Percentiles rank a stretch among this genome's conserved stretches.
Conservation (phyloP, 2,888 invertebrate genomes). For the Ophion obscuratus region DNA sequence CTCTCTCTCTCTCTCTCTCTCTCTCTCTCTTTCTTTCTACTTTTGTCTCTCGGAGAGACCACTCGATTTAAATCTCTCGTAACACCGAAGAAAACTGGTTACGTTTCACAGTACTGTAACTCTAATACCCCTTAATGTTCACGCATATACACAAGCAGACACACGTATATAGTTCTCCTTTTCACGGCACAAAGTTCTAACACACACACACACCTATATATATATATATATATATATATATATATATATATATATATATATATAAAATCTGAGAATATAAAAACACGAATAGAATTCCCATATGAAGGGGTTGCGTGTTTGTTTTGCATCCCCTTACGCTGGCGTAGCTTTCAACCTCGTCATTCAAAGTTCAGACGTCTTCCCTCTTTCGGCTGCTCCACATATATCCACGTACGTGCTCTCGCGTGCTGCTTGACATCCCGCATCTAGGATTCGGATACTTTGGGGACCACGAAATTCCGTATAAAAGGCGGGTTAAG, state of each 20-base stretch:
- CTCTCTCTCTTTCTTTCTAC: background rate
- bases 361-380: conserved; percentile 56
- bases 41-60: conserved; percentile 20
- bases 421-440: background rate
- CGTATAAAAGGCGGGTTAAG: background rate
- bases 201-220: background rate
- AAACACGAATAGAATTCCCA: conserved; percentile 33
- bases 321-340: conserved; percentile 62
- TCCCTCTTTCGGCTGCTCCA: conserved; percentile 13
- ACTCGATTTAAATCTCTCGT: conserved; percentile 46
- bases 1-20: conserved; percentile 14
- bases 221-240: too few relatives aligned
- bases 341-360: conserved; percentile 64
- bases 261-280: background rate
- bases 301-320: conserved; percentile 62
- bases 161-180: background rate
- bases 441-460: background rate
- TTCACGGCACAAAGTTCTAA: background rate
- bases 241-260: too few relatives aligned
- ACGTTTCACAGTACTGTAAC: conserved; percentile 22
- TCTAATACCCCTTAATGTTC: conserved; percentile 15
- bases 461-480: background rate
- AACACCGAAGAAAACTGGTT: conserved; percentile 56
- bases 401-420: background rate
- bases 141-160: background rate